A percentile compares a stretch with the other conserved stretches of the same genome.
Evolutionary conservation across 2,888 invertebrate genomes (phyloP).

Genomic region (Automeris io): DNA sequence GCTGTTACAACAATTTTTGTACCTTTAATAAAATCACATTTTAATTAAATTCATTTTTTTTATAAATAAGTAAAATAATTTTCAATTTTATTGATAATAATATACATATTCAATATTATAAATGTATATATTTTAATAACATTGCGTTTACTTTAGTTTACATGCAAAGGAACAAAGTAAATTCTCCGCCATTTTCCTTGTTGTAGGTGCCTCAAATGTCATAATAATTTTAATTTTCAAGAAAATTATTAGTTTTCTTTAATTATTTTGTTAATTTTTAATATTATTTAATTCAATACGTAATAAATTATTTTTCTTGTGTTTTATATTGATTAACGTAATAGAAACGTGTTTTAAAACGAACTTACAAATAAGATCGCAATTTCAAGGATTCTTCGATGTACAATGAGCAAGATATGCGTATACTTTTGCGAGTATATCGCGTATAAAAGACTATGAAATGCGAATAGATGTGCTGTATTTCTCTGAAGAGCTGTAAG

Average conservation of each 20-base stretch:
- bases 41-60: too few species aligned
- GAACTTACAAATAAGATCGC: constrained; percentile 7
- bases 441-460: constrained; percentile 48
- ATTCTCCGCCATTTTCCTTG: constrained; percentile 72
- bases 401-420: constrained; percentile 65
- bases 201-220: constrained; percentile 77
- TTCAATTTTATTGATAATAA: background rate
- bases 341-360: background rate
- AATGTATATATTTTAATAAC: constrained; percentile 19
- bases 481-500: constrained; percentile 28
- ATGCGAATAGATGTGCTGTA: constrained; percentile 22
- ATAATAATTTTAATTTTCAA: constrained; percentile 71
- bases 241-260: constrained; percentile 62
- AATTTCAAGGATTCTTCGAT: constrained; percentile 66
- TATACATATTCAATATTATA: background rate
- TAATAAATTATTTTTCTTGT: constrained; percentile 15
- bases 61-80: background rate
- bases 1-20: background rate
- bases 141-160: too few species aligned
- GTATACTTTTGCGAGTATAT: constrained; percentile 59
- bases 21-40: too few species aligned
- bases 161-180: constrained; percentile 22
- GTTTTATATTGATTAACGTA: constrained; percentile 20
- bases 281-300: constrained; percentile 7
- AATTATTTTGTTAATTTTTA: constrained; percentile 44